Conservation (phyloP, 2,113 vertebrate genomes). For the Poicephalus meyeri region DNA sequence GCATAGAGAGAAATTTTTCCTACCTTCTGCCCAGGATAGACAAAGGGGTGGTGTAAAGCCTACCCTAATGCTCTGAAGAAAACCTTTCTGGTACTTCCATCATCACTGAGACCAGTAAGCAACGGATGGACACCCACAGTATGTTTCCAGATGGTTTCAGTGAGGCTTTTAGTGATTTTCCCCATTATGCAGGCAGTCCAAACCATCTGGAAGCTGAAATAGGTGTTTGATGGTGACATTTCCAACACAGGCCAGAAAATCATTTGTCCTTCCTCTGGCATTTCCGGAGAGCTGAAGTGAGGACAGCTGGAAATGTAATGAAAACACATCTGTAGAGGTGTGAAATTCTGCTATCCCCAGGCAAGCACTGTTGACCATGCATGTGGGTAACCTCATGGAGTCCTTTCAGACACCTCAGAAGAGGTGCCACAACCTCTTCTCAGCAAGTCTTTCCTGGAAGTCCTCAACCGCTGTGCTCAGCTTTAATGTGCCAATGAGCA, state of each 20-base stretch:
- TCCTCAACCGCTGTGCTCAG: background rate
- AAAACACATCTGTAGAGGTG: background rate
- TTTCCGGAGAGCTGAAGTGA: background rate
- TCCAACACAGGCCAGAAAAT: background rate
- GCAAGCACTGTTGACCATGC: background rate
- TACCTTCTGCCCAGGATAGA: background rate
- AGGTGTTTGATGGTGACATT: background rate
- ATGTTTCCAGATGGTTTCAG: background rate
- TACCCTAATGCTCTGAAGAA: background rate
- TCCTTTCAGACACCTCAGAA: background rate
- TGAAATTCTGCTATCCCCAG: background rate
- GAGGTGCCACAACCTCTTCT: background rate
- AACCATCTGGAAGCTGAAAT: background rate
- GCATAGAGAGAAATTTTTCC: accelerated
- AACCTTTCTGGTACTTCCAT: background rate
- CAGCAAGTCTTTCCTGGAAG: background rate
- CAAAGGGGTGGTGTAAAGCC: background rate
- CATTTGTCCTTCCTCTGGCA: background rate
- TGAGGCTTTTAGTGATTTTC: background rate
- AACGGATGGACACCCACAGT: background rate
- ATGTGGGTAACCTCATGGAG: background rate
- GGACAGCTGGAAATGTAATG: background rate
- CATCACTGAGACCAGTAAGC: background rate
- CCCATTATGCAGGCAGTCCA: background rate
- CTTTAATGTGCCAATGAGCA: background rate